These are phyloP conservation scores for Melikaiella ostensackeni DNA, from an alignment of 2,888 invertebrate species.

Conservation along the genomic window DNA sequence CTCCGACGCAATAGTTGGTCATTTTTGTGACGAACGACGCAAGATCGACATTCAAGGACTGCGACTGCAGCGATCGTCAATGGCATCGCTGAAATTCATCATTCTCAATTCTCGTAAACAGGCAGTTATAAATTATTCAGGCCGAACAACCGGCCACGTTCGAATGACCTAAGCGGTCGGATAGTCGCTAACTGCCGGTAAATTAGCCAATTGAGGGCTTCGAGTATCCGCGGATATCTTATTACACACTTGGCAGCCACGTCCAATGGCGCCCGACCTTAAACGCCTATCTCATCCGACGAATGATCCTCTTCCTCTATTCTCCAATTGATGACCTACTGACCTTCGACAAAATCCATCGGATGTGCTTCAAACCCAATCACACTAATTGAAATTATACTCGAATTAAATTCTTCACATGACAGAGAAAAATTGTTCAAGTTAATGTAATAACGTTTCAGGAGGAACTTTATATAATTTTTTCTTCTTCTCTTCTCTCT, in stretches of 20 bases:
- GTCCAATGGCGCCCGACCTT: constrained; percentile 70
- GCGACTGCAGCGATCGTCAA: constrained; percentile 22
- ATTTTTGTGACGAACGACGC: neutral
- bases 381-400: neutral
- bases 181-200: constrained; percentile 76
- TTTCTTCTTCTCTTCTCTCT: too few species aligned
- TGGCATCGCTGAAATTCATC: constrained; percentile 74
- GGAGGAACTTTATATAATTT: too few species aligned
- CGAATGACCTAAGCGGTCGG: constrained; percentile 76
- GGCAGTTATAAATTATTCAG: constrained; percentile 78
- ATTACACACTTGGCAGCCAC: constrained; percentile 74
- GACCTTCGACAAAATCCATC: constrained; percentile 58
- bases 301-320: constrained; percentile 65
- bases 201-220: constrained; percentile 78
- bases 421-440: too few species aligned
- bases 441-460: too few species aligned
- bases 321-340: constrained; percentile 55
- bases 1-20: neutral
- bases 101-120: constrained; percentile 78
- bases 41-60: constrained; percentile 30
- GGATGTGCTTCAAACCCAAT: constrained; percentile 50
- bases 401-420: neutral
- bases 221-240: constrained; percentile 78
- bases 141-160: constrained; percentile 74
- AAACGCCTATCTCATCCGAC: constrained; percentile 62